phyloP scores from a whole-genome alignment of 2,888 invertebrate genomes.

The Timema cristinae region DNA sequence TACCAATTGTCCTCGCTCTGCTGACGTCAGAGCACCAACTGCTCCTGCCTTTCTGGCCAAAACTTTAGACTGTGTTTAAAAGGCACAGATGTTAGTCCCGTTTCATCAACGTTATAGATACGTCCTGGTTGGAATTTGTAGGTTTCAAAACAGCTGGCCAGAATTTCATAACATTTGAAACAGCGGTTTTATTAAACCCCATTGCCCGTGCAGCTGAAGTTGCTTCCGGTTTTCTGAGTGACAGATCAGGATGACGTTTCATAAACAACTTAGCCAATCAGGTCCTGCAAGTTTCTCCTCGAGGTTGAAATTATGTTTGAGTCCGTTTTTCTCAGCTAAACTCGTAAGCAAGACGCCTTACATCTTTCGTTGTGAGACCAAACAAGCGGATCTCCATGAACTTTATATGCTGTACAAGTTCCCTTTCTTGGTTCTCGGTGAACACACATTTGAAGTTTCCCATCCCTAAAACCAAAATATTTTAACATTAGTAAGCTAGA shows the following conservation, averaged over 20 bases:
- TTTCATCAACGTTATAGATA: neutral
- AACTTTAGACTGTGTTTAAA: no score
- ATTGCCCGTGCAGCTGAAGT: constrained; percentile 5
- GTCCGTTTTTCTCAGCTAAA: neutral
- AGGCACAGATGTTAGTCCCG: neutral
- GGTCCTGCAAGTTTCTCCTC: neutral
- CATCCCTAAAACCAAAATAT: neutral
- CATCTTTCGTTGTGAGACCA: neutral
- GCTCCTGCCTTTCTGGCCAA: neutral
- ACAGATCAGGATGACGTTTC: constrained; percentile 2
- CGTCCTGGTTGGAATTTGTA: neutral
- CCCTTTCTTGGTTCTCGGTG: neutral
- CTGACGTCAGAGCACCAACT: constrained; percentile 2
- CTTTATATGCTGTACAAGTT: neutral
- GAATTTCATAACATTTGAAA: neutral
- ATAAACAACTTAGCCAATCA: neutral
- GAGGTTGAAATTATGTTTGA: constrained; percentile 1
- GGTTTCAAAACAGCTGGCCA: neutral
- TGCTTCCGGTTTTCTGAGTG: constrained; percentile 7
- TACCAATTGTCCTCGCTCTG: neutral
- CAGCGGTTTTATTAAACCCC: neutral
- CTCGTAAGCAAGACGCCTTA: neutral
- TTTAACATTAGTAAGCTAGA: neutral
- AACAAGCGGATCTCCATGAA: neutral
- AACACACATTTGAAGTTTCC: neutral